phyloP scores from a whole-genome alignment of 2,113 vertebrate species.

The Tylochromis polylepis region DNA sequence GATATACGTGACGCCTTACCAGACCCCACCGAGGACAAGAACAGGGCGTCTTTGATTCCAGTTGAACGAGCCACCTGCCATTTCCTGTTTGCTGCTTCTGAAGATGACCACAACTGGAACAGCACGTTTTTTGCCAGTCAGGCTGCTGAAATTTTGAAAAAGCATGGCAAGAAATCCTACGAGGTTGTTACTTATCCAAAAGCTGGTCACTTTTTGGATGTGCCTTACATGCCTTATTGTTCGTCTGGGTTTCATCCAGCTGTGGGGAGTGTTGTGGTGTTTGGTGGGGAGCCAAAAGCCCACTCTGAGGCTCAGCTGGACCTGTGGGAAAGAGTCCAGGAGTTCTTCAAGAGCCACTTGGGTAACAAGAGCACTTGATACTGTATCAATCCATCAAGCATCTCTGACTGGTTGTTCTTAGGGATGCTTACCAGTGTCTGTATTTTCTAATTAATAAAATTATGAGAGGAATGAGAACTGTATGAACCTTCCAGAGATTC shows the following conservation, averaged over 20 bases:
- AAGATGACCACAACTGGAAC: slow-evolving; percentile 88
- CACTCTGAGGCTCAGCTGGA: slow-evolving; percentile 80
- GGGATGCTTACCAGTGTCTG: not conserved
- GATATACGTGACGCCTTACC: slow-evolving; percentile 67
- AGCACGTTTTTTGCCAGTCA: slow-evolving; percentile 74
- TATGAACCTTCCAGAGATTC: not conserved
- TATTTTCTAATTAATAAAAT: not conserved
- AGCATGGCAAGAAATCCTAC: slow-evolving; percentile 75
- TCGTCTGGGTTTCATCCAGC: slow-evolving; percentile 71
- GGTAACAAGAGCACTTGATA: not conserved
- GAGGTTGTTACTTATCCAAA: slow-evolving; percentile 78
- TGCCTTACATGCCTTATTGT: slow-evolving; percentile 81
- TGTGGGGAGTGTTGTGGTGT: slow-evolving; percentile 66
- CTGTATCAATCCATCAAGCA: not conserved
- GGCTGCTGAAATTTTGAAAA: slow-evolving; percentile 71
- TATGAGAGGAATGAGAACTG: not conserved
- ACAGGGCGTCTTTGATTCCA: slow-evolving; percentile 76
- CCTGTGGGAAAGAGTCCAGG: slow-evolving; percentile 78
- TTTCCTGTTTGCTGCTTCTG: slow-evolving; percentile 80
- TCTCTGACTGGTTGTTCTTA: not conserved
- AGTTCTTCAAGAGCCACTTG: slow-evolving; percentile 79
- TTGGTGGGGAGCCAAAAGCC: slow-evolving; percentile 82
- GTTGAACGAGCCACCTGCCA: slow-evolving; percentile 78
- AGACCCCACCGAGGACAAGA: slow-evolving; percentile 62
- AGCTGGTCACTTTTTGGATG: slow-evolving; percentile 86